Evolutionary conservation across 2,113 vertebrate species (phyloP), one percentile per base, ranked within the genome.

Genomic region (Megaleporinus macrocephalus): DNA sequence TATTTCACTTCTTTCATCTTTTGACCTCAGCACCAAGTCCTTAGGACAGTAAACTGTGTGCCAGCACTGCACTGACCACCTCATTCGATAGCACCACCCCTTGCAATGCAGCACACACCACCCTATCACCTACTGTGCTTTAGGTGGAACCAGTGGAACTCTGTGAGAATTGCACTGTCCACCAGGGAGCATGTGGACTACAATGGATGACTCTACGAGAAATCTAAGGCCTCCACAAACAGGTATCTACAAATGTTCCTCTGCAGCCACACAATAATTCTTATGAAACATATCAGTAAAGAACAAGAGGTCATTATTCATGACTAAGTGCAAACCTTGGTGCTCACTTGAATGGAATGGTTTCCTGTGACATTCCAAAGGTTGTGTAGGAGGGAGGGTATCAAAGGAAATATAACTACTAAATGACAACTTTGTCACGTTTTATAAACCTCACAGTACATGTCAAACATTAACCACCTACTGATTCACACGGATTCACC

Each of bases 301-400:
- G 15, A 36, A 10, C 51, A 36, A n/a, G 49, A 69, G 36, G 44
- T 27, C 15, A 44, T 44, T 73, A 4, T 53, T 41, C 51, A 70
- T 30, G 69, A 41, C 24, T 51, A 66, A 68, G 62, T 24, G 49
- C 47, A 73, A 73, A 73, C 63, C 36, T 82, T 76, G 72, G 72
- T 79, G 65, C 80, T 82, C 57, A 76, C 55, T 62, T 75, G 72
- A 71, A 61, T 30, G 76, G 70, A 78, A 57, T 49, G 65, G 10
- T 61, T 78, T 73, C 29, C 62, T 71, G 36, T 61, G 66, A 57
- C 78, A 76, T 80, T 84, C 57, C 73, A 72, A 57, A 76, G 18
- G 44, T 61, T 61, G 2, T 26, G 57, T 13, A 22, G 2, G 11
- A 57, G 41, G 41, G 11, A 11, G 41, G 61, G 26, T 53, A 26